Base-by-base conservation (phyloP, 2,888 invertebrate genomes). In the Noctua janthina region DNA sequence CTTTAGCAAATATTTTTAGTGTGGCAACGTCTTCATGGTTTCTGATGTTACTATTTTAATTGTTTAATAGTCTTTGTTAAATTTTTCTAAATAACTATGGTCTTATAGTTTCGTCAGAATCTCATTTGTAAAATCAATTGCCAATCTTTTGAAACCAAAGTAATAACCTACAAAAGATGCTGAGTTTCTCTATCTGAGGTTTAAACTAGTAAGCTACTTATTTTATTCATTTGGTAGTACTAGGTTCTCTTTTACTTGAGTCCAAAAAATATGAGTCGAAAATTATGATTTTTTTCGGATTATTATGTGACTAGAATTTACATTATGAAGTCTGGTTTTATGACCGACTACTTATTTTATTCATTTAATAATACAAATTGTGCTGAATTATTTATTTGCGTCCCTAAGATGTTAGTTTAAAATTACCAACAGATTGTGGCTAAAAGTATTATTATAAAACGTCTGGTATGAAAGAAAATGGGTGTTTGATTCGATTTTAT, bases 401-500 rank as follows among this genome's bases (percentile, higher is more conserved):
- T 20, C 13, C 67, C 13, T 51, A 17, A n/a, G n/a, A 46, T 46
- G 23, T 15, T 43, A n/a, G 46, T 46, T 13, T 2, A n/a, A 23
- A 67, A n/a, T 23, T 3, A 43, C 46, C 46, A 46, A 46, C n/a
- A 46, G n/a, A 3, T 68, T 68, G 35, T 20, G 17, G 17, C 29
- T 4, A 10, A 1, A 20, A 29, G 29, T 23, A 0, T 13, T 54
- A 35, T 35, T n/a, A 23, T 51, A 43, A 51, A 43, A 81, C 4
- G 15, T 54, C 0, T 17, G 35, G 1, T 8, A 39, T 39, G 10
- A 46, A 29, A 13, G 35, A 2, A 64, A 84, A 72, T 15, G 13
- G 15, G 15, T 17, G 7, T 76, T 70, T 71, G 7, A 49, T 76
- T 54, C n/a, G 17, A 68, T 81, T 54, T 76, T 56, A 86, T 76